Conservation (phyloP, 1,140 invertebrate species). For the Heliconius hewitsoni region DNA sequence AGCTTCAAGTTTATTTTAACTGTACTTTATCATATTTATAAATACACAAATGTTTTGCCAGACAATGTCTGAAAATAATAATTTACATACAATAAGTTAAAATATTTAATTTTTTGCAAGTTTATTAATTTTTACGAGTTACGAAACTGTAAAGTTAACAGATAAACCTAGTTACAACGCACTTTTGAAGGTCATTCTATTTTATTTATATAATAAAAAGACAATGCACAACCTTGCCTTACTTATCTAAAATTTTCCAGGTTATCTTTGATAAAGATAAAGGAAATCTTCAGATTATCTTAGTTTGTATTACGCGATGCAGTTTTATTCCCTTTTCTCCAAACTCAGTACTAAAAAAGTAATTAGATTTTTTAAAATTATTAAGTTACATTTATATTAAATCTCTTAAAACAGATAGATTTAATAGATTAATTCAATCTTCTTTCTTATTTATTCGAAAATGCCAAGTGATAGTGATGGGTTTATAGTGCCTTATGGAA, state of each 20-base stretch:
- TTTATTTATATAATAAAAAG: not conserved
- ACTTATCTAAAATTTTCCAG: slow-evolving; percentile 40
- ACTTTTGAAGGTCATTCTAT: slow-evolving; percentile 1
- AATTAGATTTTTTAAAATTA: not conserved
- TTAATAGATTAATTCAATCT: not conserved
- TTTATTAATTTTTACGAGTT: no score
- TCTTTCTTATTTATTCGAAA: slow-evolving; percentile 8
- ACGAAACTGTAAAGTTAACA: no score
- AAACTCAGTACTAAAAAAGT: not conserved
- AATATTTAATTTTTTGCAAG: no score
- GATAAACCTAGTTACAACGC: not conserved
- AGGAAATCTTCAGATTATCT: slow-evolving; percentile 35
- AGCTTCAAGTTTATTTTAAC: no score
- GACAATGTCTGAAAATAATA: no score
- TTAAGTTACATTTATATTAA: not conserved
- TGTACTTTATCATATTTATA: no score
- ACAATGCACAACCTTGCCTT: not conserved
- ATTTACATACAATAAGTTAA: no score
- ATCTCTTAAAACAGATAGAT: not conserved
- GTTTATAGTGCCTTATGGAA: slow-evolving; percentile 51
- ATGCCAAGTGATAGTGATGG: slow-evolving; percentile 66
- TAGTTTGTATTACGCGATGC: slow-evolving; percentile 6
- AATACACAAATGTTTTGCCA: no score
- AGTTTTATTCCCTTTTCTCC: not conserved
- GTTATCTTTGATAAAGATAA: slow-evolving; percentile 48